These are phyloP conservation scores for Ifrita kowaldi DNA, from an alignment of 2,113 vertebrate genomes.

Conservation along the genomic window DNA sequence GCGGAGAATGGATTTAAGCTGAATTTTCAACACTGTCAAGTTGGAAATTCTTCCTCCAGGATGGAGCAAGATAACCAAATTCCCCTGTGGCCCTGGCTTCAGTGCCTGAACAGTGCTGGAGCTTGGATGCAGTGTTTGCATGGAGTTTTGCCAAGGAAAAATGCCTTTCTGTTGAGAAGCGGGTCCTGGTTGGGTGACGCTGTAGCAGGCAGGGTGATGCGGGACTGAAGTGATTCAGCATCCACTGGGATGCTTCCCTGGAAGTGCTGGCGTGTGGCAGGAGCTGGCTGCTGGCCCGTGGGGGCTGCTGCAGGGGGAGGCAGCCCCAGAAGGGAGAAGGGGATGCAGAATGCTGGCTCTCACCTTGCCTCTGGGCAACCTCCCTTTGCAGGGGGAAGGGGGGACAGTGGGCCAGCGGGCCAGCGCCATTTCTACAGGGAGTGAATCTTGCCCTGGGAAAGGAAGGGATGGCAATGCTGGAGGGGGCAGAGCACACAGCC, in stretches of 20 bases:
- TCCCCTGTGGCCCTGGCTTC: fast-evolving
- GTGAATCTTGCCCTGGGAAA: not conserved
- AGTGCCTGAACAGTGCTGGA: not conserved
- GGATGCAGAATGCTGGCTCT: not conserved
- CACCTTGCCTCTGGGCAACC: not conserved
- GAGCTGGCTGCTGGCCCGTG: not conserved
- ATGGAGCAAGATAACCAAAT: not conserved
- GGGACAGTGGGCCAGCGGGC: not conserved
- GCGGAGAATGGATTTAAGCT: not conserved
- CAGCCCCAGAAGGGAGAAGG: not conserved
- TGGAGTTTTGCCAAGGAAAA: not conserved
- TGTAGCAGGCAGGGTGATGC: not conserved
- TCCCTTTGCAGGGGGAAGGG: not conserved
- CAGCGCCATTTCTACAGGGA: not conserved
- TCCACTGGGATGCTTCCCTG: not conserved
- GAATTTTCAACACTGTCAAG: not conserved
- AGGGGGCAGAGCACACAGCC: not conserved
- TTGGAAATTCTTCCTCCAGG: not conserved
- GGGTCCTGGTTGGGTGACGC: not conserved
- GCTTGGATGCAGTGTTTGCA: fast-evolving
- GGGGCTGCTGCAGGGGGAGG: not conserved
- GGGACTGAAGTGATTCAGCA: not conserved
- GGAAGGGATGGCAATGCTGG: not conserved
- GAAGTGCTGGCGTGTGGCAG: not conserved
- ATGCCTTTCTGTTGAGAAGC: not conserved